Evolutionary conservation across 2,797 vertebrate genomes (phyloP).

Genomic region (Geotrypetes seraphini): DNA sequence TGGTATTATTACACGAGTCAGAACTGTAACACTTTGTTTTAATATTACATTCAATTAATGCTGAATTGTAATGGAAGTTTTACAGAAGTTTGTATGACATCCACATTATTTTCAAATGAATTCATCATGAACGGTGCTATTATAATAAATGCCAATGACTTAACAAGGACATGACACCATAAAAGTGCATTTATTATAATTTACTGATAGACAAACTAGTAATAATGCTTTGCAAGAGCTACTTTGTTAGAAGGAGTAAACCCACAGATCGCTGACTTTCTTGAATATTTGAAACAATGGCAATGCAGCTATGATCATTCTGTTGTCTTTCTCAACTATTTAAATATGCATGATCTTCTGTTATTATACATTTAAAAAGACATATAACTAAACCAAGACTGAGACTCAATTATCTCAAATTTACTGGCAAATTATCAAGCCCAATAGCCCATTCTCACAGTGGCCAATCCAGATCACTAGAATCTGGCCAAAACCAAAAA

Average conservation of each 20-base stretch:
- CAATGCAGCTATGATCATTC: no score
- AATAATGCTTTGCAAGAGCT: neutral
- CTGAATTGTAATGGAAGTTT: slow-evolving; percentile 6
- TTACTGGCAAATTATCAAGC: no score
- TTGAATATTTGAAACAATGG: slow-evolving; percentile 4
- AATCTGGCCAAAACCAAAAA: no score
- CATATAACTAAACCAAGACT: no score
- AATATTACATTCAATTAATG: slow-evolving; percentile 20
- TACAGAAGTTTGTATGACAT: slow-evolving; percentile 1
- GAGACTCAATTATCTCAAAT: no score
- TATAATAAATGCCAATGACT: slow-evolving; percentile 12
- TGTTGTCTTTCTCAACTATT: no score
- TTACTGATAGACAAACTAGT: neutral
- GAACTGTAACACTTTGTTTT: slow-evolving; percentile 8
- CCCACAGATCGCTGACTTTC: neutral
- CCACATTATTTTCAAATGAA: slow-evolving; percentile 22
- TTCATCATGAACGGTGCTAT: slow-evolving; percentile 10
- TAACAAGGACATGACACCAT: slow-evolving; percentile 8
- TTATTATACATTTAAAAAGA: no score
- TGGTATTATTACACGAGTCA: slow-evolving; percentile 1
- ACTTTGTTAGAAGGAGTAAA: slow-evolving; percentile 1
- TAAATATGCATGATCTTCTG: no score
- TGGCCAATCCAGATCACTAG: no score
- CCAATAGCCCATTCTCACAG: no score
- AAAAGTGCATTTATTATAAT: slow-evolving; percentile 4